These are phyloP conservation scores for Tinea trinotella DNA, from an alignment of 2,888 invertebrate genomes.

Conservation along the genomic window DNA sequence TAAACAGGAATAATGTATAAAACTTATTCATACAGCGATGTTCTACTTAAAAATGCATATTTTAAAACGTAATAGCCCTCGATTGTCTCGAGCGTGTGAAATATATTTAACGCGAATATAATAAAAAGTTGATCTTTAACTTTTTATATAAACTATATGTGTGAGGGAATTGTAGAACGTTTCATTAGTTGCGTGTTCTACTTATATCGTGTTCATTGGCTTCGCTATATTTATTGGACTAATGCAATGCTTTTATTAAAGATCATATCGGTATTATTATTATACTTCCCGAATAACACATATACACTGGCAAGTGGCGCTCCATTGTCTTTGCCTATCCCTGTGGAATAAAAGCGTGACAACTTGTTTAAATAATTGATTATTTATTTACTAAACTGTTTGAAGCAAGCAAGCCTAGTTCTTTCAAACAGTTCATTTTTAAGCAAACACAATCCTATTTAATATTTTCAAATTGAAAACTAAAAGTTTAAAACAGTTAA, in stretches of 20 bases:
- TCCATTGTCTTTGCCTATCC: too few relatives aligned
- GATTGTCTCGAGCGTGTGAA: constrained; percentile 18
- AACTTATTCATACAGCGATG: constrained; percentile 45
- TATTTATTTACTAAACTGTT: too few relatives aligned
- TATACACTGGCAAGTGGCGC: too few relatives aligned
- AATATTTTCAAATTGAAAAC: too few relatives aligned
- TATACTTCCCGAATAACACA: too few relatives aligned
- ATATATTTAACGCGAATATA: constrained; percentile 19
- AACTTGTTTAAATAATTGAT: too few relatives aligned
- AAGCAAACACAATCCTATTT: too few relatives aligned
- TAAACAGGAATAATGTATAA: constrained; percentile 17
- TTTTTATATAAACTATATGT: constrained; percentile 3
- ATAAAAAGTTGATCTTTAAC: constrained; percentile 15
- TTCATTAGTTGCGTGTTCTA: constrained; percentile 9
- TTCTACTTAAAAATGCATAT: constrained; percentile 37
- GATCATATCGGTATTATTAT: background rate
- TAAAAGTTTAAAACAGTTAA: too few relatives aligned
- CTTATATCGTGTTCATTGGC: constrained; percentile 6
- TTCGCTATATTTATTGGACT: constrained; percentile 12
- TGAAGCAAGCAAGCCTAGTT: too few relatives aligned
- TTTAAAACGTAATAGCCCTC: constrained; percentile 30
- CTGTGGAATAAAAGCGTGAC: too few relatives aligned
- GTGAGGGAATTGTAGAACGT: constrained; percentile 4
- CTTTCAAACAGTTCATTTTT: too few relatives aligned
- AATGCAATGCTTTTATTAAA: constrained; percentile 4